A percentile compares a stretch with the other conserved stretches of the same genome.
These are phyloP conservation scores for Drosophila yakuba DNA, from an alignment of 1,140 invertebrate species.

Conservation along the genomic window DNA sequence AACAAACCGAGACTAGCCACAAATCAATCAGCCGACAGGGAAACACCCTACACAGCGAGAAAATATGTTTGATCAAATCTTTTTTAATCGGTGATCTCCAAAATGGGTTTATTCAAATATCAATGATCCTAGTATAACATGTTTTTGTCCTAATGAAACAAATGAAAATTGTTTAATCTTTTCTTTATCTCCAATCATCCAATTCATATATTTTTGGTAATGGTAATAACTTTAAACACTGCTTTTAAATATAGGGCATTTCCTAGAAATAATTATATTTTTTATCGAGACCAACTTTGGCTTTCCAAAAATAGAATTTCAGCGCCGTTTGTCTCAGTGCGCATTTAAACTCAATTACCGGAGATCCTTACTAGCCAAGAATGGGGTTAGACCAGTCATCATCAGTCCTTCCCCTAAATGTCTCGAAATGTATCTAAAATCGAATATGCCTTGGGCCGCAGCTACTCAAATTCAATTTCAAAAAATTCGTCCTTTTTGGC, in stretches of 20 bases:
- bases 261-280: not conserved
- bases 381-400: conserved; percentile 2
- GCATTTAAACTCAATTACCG: conserved; percentile 6
- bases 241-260: too few species aligned
- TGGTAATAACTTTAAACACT: too few species aligned
- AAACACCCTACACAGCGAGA: conserved; percentile 63
- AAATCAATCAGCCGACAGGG: conserved; percentile 75
- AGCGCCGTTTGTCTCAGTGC: not conserved
- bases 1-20: conserved; percentile 52
- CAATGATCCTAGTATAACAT: too few species aligned
- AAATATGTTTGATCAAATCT: not conserved
- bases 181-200: too few species aligned
- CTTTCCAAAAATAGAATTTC: not conserved
- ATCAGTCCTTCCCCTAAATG: conserved; percentile 10
- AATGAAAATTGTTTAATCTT: too few species aligned
- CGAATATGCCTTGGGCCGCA: conserved; percentile 16
- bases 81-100: not conserved
- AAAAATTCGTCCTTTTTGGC: conserved; percentile 41
- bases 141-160: too few species aligned
- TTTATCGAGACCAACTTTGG: too few species aligned
- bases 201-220: too few species aligned
- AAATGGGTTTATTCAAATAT: too few species aligned
- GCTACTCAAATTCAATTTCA: conserved; percentile 42
- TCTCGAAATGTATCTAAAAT: conserved; percentile 23
- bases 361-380: conserved; percentile 1